Evolutionary conservation across 1,140 invertebrate genomes (phyloP), one percentile per base, ranked within the genome.

Genomic region (Stegodyphus dumicola): DNA sequence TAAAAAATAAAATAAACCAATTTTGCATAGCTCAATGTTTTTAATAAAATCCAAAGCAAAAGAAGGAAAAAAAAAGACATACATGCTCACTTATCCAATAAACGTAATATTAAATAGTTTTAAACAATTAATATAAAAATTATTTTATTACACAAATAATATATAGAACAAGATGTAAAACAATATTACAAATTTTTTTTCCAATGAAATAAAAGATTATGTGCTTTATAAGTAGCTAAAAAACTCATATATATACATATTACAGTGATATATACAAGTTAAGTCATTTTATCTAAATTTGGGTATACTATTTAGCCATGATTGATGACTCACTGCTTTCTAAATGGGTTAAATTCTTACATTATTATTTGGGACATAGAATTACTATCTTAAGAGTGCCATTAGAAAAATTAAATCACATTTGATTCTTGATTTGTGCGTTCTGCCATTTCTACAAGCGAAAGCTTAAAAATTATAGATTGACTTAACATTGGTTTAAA

Each of bases 391-490:
- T 83, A 60, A 69, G 69, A 65, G 81, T 85, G 81, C 81, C 51
- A 85, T 85, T 85, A 85, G 81, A 85, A 85, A 81, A 85, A 85
- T 85, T 85, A 76, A 85, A 85, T 85, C 81, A 85, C 81, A 85
- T 85, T 85, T 85, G 81, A 85, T 85, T 85, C 81, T 77, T 76
- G 73, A 76, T 85, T 85, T 85, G 81, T 85, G 81, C 81, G 81
- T 85, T 85, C 81, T 85, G 81, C 74, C 60, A 48, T 85, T 60
- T 54, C 81, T 85, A 85, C 73, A 77, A 85, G 81, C 81, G 56
- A 33, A 85, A 85, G 73, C 52, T 84, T 54, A 15, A 79, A 53
- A 81, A 67, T 67, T 67, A 17, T 54, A 77, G 48, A 64, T 4
- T 64, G 17, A 75, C 33, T 75, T 49, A 49, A 77, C 76, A 66